Evolutionary conservation across 2,888 invertebrate genomes (phyloP).

Genomic region (Machimus rusticus): DNA sequence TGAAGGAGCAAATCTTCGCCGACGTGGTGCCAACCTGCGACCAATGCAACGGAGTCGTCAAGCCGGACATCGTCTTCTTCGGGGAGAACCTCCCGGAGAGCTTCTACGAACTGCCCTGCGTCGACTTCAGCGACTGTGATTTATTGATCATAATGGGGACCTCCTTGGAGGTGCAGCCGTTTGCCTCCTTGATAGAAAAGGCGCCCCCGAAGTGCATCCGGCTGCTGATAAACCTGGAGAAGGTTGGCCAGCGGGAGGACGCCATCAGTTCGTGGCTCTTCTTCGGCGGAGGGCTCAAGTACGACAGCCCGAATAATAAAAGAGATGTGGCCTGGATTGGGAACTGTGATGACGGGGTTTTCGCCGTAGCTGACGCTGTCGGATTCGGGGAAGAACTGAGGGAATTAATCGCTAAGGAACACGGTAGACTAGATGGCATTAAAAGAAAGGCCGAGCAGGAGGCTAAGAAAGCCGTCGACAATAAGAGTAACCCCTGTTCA

Average conservation of each 20-base stretch:
- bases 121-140: slow-evolving; percentile 87
- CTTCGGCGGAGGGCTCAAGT: slow-evolving; percentile 70
- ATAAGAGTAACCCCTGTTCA: not conserved
- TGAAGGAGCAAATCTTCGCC: slow-evolving; percentile 81
- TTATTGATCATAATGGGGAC: slow-evolving; percentile 95
- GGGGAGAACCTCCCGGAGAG: slow-evolving; percentile 86
- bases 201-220: slow-evolving; percentile 79
- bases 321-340: slow-evolving; percentile 85
- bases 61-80: slow-evolving; percentile 96
- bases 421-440: slow-evolving; percentile 64
- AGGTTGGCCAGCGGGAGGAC: slow-evolving; percentile 66
- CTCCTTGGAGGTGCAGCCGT: slow-evolving; percentile 92
- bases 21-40: slow-evolving; percentile 81
- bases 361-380: slow-evolving; percentile 75
- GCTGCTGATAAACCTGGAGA: slow-evolving; percentile 86
- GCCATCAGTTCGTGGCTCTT: slow-evolving; percentile 56
- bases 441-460: not conserved
- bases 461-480: not conserved
- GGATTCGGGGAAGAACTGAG: slow-evolving; percentile 79
- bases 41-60: slow-evolving; percentile 80
- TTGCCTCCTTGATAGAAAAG: slow-evolving; percentile 85
- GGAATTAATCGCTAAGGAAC: slow-evolving; percentile 67
- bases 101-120: slow-evolving; percentile 73
- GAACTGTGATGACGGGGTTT: slow-evolving; percentile 83
- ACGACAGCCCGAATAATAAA: slow-evolving; percentile 68